These are phyloP conservation scores for Desmodus rotundus DNA, from an alignment of 2,113 vertebrate species.

Conservation along the genomic window DNA sequence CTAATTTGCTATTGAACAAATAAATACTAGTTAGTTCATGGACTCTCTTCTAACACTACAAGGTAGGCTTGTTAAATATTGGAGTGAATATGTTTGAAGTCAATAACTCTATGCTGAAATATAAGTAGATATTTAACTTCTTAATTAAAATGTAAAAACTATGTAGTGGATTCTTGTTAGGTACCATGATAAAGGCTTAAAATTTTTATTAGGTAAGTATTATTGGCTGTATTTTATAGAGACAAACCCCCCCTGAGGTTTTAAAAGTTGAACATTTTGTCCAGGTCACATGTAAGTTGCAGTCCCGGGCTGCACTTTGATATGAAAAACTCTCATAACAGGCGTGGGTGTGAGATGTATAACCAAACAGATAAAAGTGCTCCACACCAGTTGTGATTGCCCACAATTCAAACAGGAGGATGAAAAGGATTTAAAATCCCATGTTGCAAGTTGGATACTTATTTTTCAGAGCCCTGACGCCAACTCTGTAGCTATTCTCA, in stretches of 20 bases:
- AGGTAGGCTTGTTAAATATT: background rate
- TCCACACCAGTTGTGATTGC: background rate
- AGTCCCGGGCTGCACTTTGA: background rate
- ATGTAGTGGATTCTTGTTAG: background rate
- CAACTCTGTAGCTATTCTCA: background rate
- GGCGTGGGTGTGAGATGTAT: background rate
- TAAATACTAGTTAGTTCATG: background rate
- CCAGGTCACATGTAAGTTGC: background rate
- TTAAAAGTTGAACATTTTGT: background rate
- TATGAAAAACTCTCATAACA: background rate
- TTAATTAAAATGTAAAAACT: constrained; percentile 13
- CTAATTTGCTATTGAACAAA: background rate
- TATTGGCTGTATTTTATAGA: background rate
- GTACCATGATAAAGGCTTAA: background rate
- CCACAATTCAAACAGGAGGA: background rate
- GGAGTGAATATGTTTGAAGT: background rate
- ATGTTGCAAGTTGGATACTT: background rate
- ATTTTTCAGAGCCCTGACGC: background rate
- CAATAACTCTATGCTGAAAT: background rate
- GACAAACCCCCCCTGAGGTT: background rate
- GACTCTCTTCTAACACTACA: background rate
- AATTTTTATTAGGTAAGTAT: background rate
- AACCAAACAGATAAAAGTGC: background rate
- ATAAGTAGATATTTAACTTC: background rate
- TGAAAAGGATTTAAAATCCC: background rate